Evolutionary conservation across 2,113 vertebrate genomes (phyloP).

Genomic region (Tetrao urogallus): DNA sequence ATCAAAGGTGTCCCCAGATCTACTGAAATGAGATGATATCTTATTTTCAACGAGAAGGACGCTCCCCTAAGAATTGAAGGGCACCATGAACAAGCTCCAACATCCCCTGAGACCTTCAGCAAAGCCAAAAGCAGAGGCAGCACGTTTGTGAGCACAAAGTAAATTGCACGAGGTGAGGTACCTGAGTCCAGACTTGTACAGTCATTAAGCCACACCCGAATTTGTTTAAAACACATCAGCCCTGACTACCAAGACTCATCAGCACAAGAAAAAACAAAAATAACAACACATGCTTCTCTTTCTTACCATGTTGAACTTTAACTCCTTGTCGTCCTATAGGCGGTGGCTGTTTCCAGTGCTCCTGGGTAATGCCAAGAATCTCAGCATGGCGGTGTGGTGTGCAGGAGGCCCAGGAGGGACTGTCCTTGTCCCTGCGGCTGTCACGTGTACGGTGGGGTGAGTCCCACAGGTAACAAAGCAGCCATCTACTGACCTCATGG

Average conservation of each 20-base stretch:
- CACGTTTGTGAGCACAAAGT: not conserved
- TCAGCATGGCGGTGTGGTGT: not conserved
- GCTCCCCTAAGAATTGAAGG: not conserved
- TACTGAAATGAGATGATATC: not conserved
- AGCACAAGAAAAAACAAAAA: not conserved
- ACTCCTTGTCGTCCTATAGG: not conserved
- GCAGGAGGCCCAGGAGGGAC: not conserved
- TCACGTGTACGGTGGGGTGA: not conserved
- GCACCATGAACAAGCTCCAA: not conserved
- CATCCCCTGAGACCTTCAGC: not conserved
- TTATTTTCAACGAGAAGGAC: not conserved
- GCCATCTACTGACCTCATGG: not conserved
- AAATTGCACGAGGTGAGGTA: not conserved
- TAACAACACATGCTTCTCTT: not conserved
- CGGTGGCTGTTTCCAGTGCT: not conserved
- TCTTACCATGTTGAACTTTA: not conserved
- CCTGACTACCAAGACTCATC: not conserved
- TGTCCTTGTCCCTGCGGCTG: not conserved
- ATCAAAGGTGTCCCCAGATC: not conserved
- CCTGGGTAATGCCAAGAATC: not conserved
- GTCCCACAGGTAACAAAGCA: not conserved
- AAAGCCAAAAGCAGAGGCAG: not conserved
- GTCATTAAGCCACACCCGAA: not conserved
- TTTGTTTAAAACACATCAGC: not conserved
- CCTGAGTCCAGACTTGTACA: conserved; percentile 10